These are phyloP conservation scores for Neomicropteryx cornuta DNA, from an alignment of 1,140 invertebrate genomes.

Conservation along the genomic window DNA sequence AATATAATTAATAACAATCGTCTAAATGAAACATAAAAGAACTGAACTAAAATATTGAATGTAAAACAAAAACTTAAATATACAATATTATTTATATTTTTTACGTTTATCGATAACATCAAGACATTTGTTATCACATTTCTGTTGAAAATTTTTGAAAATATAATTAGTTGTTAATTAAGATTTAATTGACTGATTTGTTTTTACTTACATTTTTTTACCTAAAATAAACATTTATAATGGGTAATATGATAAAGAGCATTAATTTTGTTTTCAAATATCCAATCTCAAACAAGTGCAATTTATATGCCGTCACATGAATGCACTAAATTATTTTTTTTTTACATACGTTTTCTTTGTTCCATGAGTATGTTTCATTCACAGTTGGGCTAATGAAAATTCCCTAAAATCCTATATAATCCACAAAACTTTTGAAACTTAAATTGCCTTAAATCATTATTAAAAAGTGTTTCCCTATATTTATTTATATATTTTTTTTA, in stretches of 20 bases:
- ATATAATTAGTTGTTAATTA: neutral
- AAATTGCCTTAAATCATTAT: too few species aligned
- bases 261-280: neutral
- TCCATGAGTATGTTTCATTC: neutral
- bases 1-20: too few species aligned
- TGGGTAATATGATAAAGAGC: neutral
- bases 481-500: too few species aligned
- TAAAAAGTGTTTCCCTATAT: too few species aligned
- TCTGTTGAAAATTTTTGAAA: neutral
- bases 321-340: neutral
- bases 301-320: neutral
- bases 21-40: neutral
- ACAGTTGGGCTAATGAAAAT: neutral
- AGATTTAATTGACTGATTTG: neutral
- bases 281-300: neutral
- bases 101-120: neutral
- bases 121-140: neutral
- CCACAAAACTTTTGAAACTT: too few species aligned
- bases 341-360: neutral
- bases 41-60: neutral
- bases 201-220: neutral
- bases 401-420: too few species aligned
- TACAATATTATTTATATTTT: conserved; percentile 8
- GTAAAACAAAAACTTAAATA: neutral
- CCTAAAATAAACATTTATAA: neutral